Conservation (phyloP, 2,113 vertebrate genomes). For the Trichechus manatus region DNA sequence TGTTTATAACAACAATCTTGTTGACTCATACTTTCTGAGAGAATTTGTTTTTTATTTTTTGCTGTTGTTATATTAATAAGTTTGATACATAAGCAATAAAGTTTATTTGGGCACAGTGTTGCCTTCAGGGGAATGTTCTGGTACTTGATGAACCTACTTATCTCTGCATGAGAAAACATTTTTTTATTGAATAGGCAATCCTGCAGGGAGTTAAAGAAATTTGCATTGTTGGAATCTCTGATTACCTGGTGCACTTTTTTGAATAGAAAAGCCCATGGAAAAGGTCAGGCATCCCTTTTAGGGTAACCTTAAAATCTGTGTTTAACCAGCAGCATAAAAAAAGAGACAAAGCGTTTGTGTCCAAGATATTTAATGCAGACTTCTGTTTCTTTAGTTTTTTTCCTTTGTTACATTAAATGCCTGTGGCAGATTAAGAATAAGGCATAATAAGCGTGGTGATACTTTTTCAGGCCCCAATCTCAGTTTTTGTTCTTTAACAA, state of each 20-base stretch:
- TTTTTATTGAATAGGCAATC: neutral
- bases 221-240: slow-evolving; percentile 13
- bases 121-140: slow-evolving; percentile 2
- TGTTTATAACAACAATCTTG: slow-evolving; percentile 27
- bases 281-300: neutral
- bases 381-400: neutral
- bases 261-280: neutral
- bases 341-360: neutral
- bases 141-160: neutral
- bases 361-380: neutral
- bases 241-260: neutral
- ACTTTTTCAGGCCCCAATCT: neutral
- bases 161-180: slow-evolving; percentile 35
- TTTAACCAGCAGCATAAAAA: slow-evolving; percentile 29
- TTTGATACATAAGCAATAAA: slow-evolving; percentile 10
- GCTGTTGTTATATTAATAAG: slow-evolving; percentile 46
- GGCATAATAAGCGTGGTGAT: neutral
- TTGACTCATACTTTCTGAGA: slow-evolving; percentile 10
- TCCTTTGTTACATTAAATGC: neutral
- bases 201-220: slow-evolving; percentile 33
- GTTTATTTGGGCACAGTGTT: slow-evolving; percentile 38
- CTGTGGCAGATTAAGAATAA: neutral
- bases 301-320: neutral
- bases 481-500: slow-evolving; percentile 35
- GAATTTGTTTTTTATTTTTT: slow-evolving; percentile 51